phyloP scores from a whole-genome alignment of 2,113 vertebrate species.

The Chaetura pelagica region DNA sequence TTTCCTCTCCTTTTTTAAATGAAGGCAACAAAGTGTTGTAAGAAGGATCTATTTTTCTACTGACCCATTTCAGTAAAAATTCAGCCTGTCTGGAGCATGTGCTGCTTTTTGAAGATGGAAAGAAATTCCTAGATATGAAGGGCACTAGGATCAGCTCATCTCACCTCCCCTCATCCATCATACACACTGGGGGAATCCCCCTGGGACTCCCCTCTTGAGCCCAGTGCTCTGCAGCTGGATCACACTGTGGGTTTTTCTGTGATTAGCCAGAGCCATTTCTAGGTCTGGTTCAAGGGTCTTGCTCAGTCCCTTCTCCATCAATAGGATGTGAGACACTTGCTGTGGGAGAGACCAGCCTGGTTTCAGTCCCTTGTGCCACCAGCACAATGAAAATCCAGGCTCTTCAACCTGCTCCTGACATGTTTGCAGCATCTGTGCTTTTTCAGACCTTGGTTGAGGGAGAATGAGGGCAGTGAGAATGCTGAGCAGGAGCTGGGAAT shows the following conservation, averaged over 20 bases:
- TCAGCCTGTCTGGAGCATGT: background rate
- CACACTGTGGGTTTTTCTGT: background rate
- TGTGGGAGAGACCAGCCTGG: background rate
- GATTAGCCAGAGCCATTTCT: background rate
- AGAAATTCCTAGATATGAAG: background rate
- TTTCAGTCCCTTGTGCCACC: background rate
- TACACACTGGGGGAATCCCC: background rate
- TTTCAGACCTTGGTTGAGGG: background rate
- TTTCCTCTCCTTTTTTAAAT: background rate
- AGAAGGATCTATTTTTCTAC: slow-evolving; percentile 50
- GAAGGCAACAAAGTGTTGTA: background rate
- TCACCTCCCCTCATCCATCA: slow-evolving; percentile 9
- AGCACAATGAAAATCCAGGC: fast-evolving
- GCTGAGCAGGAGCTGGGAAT: background rate
- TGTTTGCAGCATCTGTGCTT: background rate
- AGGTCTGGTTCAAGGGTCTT: background rate
- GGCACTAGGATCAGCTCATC: background rate
- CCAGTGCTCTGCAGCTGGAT: background rate
- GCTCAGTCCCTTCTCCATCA: background rate
- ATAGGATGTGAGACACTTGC: fast-evolving
- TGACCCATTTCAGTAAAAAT: slow-evolving; percentile 40
- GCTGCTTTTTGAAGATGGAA: slow-evolving; percentile 7
- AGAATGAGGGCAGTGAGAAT: background rate
- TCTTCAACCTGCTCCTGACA: background rate
- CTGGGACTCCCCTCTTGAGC: background rate